Percentiles rank a stretch among this genome's conserved stretches.
These are phyloP conservation scores for Saccostrea cuccullata DNA, from an alignment of 1,140 invertebrate genomes.

Conservation along the genomic window DNA sequence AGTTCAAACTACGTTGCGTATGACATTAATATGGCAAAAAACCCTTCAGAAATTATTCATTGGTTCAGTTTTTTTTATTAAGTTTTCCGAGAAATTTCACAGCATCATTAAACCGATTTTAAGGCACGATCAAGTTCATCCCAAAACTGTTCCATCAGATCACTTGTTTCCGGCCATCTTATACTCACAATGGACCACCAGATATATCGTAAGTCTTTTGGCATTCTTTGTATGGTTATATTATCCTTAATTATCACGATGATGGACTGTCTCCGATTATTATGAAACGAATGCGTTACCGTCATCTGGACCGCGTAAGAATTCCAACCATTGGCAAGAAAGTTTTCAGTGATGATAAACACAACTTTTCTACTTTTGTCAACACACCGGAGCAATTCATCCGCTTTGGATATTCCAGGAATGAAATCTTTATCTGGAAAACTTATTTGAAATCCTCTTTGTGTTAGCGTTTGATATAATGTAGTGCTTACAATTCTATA, in stretches of 20 bases:
- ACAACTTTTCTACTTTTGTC: constrained; percentile 25
- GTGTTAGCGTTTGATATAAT: background rate
- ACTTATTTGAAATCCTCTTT: background rate
- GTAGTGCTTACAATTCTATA: background rate
- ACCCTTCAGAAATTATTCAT: too few relatives aligned
- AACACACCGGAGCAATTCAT: background rate
- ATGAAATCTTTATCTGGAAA: constrained; percentile 35
- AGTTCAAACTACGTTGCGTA: too few relatives aligned
- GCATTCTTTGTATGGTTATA: background rate
- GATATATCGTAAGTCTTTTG: background rate
- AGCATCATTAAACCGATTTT: too few relatives aligned
- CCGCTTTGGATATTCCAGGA: background rate
- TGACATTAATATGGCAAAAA: too few relatives aligned
- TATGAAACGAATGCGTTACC: background rate
- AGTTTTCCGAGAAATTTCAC: too few relatives aligned
- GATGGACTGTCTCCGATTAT: background rate
- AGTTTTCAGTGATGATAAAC: constrained; percentile 17
- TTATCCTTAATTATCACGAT: constrained; percentile 30
- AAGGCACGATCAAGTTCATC: too few relatives aligned
- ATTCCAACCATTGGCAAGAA: constrained; percentile 12
- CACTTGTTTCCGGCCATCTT: too few relatives aligned
- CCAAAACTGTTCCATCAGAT: too few relatives aligned
- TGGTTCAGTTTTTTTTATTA: too few relatives aligned
- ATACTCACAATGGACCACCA: too few relatives aligned
- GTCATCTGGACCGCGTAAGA: background rate